phyloP scores from a whole-genome alignment of 2,113 vertebrate species.

The Oreocharis arfaki region DNA sequence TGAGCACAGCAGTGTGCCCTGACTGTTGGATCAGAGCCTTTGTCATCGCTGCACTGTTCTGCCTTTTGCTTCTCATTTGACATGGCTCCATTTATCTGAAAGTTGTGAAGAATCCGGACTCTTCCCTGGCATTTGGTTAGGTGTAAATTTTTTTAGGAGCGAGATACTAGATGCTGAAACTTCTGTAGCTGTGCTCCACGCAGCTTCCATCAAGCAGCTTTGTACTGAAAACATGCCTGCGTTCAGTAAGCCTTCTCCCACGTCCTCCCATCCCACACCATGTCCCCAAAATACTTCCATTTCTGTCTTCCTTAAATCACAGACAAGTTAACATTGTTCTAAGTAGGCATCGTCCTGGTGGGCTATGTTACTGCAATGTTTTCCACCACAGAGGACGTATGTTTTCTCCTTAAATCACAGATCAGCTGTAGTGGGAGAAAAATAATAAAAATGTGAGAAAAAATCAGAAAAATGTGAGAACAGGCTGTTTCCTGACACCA shows the following conservation, averaged over 20 bases:
- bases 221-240: background rate
- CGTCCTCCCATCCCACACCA: background rate
- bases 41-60: background rate
- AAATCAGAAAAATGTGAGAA: background rate
- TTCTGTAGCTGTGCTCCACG: background rate
- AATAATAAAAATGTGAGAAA: background rate
- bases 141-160: background rate
- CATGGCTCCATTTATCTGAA: background rate
- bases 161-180: background rate
- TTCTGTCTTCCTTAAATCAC: background rate
- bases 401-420: background rate
- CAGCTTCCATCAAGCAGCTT: background rate
- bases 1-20: background rate
- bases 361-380: background rate
- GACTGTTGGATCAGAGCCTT: background rate
- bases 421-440: background rate
- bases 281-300: background rate
- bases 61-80: background rate
- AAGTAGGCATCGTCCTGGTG: background rate
- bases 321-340: background rate
- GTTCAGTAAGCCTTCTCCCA: background rate
- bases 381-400: background rate
- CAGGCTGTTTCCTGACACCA: background rate
- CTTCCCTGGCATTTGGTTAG: background rate
- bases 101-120: background rate